phyloP scores from a whole-genome alignment of 2,888 invertebrate species.

The Glyphotaelius pellucidus region DNA sequence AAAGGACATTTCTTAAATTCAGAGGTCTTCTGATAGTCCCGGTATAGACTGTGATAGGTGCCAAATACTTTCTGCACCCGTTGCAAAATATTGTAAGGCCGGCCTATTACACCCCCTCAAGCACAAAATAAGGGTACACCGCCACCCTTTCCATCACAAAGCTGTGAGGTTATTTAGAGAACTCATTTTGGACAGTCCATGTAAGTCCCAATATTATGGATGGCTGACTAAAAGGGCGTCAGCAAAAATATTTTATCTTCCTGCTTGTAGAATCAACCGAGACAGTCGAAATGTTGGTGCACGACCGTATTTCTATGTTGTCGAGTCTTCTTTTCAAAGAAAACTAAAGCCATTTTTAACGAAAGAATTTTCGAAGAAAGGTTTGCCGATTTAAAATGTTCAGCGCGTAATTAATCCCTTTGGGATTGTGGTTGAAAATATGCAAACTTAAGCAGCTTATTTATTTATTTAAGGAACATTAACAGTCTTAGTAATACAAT shows the following conservation, averaged over 20 bases:
- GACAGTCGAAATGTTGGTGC: background rate
- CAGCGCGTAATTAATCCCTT: too few relatives aligned
- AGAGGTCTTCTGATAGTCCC: too few relatives aligned
- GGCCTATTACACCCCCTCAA: background rate
- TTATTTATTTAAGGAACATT: too few relatives aligned
- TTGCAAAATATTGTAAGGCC: background rate
- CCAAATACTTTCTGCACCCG: background rate
- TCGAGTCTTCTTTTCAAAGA: too few relatives aligned
- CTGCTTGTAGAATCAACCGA: background rate
- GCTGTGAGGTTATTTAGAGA: background rate
- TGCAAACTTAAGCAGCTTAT: too few relatives aligned
- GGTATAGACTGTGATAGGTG: background rate
- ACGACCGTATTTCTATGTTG: too few relatives aligned
- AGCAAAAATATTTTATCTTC: background rate
- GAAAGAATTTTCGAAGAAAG: too few relatives aligned
- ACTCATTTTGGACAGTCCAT: background rate
- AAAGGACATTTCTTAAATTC: too few relatives aligned
- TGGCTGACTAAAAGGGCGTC: background rate
- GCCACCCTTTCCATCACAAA: background rate
- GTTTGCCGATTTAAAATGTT: too few relatives aligned
- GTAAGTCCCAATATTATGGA: background rate
- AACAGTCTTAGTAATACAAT: too few relatives aligned
- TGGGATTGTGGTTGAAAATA: too few relatives aligned
- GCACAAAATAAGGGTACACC: background rate
- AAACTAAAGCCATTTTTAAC: too few relatives aligned